Base-by-base conservation (phyloP, 2,888 invertebrate species). In the Lasioglossum lativentre region DNA sequence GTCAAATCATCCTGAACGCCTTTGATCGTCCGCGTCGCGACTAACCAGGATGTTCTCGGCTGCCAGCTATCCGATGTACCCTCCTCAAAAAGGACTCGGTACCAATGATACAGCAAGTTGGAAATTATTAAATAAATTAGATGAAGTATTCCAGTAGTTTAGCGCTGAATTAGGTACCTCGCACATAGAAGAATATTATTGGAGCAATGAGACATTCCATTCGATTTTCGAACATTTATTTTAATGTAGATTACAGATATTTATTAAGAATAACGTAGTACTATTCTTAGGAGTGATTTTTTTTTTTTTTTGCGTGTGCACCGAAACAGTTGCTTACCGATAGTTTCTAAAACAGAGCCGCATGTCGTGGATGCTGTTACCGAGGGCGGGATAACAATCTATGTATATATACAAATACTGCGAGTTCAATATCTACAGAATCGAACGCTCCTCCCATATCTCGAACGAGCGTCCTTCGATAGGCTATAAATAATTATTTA, bases 361-460 rank as follows among this genome's bases (percentile, higher is more conserved):
- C 84, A 27, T 38, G 42, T 77, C 47, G 77, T 30, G 38, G 4
- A 42, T 47, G 77, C 38, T 45, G 14, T 82, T 83, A 38, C 66
- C 81, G 75, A 47, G 45, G 80, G 72, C 78, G 74, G 77, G 80
- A 80, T 71, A 68, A n/a, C 38, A 78, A 77, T 82, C 70, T 85
- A 90, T 34, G 34, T 2, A 34, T 34, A 34, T 82, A 85, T 90
- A 90, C 88, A 83, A 90, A 86, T 88, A 90, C 87, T 86, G 77
- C 82, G 72, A 78, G 81, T 90, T 86, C 87, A 86, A 82, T 90
- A 90, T 91, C 87, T 87, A 90, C 86, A 91, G 82, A 70, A 75
- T 75, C 75, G 78, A 45, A 42, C 42, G 74, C 80, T 19, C 80
- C 34, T n/a, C 42, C 56, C 12, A 38, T 42, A 12, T 77, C 82